Base-by-base conservation (phyloP, 2,797 vertebrate species). In the Macrochelys suwanniensis region DNA sequence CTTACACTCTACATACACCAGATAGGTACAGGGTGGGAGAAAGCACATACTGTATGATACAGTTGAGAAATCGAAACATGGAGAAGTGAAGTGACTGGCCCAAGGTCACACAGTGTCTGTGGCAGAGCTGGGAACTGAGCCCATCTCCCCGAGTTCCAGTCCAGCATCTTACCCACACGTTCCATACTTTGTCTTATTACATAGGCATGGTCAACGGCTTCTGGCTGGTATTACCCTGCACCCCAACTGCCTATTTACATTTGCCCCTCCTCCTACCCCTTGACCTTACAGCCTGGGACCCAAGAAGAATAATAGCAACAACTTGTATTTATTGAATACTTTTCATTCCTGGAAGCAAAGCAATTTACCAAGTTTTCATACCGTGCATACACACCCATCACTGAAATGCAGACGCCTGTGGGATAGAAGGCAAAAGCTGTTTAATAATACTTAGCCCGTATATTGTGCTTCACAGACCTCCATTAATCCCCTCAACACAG, bases 71-170 rank as follows among this genome's bases (percentile, higher is more conserved):
- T 0, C 1, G 45, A 92, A 92, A 77, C 84, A 88, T 3, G 21
- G 81, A 2, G 0, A 0, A 11, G 16, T 78, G 45, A 49, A 53
- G 45, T 4, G 76, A 11, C 49, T 86, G 2, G 0, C 19, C 45
- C 82, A 17, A 37, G 23, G 53, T 57, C 42, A 28, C 42, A 31
- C 92, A 1, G 33, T 80, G 74, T 45, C 56, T 11, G 4, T n/a
- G 17, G 5, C 42, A 31, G 25, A 37, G n/a, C n/a, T 9, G 3
- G 81, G 37, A 94, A 49, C 5, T 49, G 37, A 12, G 45, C 45
- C 74, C 25, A 76, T 45, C 42, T 47, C 25, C 85, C 88, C 88
- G 5, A 50, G 37, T 51, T 49, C 37, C 7, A 2, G 45, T 47
- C n/a, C 28, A 16, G 3, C 49, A 31, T 80, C 86, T 42, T 54